A percentile compares a stretch with the other conserved stretches of the same genome.
Conservation (phyloP, 2,888 invertebrate genomes). For the Carabus problematicus region DNA sequence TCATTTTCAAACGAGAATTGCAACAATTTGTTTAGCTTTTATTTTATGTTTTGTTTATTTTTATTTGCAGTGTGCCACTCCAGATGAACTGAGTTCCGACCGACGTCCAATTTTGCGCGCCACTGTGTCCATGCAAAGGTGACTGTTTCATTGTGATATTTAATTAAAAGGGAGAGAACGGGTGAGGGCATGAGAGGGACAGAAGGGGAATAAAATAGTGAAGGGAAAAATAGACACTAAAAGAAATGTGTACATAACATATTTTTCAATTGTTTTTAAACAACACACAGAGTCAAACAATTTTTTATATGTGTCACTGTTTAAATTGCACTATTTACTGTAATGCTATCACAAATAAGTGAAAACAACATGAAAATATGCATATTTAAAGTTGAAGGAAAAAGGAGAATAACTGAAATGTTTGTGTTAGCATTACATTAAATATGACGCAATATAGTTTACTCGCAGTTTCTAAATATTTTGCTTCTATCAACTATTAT, state of each 20-base stretch:
- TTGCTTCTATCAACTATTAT: conserved; percentile 29
- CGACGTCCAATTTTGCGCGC: conserved; percentile 28
- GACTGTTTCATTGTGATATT: conserved; percentile 41
- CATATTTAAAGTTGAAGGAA: too few species aligned
- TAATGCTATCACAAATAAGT: conserved; percentile 3
- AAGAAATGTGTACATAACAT: conserved; percentile 35
- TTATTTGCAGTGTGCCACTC: conserved; percentile 39
- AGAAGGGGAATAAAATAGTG: conserved; percentile 3
- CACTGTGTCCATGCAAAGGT: conserved; percentile 35
- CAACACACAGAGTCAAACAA: conserved; percentile 24
- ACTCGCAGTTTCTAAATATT: conserved; percentile 16
- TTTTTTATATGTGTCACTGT: conserved; percentile 36
- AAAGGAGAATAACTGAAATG: too few species aligned
- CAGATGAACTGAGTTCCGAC: conserved; percentile 40
- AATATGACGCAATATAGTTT: too few species aligned
- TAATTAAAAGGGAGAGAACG: conserved; percentile 18
- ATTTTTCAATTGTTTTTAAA: conserved; percentile 39
- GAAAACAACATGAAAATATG: too few species aligned
- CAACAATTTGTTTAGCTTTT: conserved; percentile 19
- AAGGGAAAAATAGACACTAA: background rate
- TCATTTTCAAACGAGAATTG: background rate
- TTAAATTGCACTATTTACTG: conserved; percentile 2
- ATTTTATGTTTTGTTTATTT: conserved; percentile 39
- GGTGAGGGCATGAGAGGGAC: background rate
- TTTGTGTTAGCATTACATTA: too few species aligned